phyloP scores from a whole-genome alignment of 2,113 vertebrate genomes.

The Bos taurus region DNA sequence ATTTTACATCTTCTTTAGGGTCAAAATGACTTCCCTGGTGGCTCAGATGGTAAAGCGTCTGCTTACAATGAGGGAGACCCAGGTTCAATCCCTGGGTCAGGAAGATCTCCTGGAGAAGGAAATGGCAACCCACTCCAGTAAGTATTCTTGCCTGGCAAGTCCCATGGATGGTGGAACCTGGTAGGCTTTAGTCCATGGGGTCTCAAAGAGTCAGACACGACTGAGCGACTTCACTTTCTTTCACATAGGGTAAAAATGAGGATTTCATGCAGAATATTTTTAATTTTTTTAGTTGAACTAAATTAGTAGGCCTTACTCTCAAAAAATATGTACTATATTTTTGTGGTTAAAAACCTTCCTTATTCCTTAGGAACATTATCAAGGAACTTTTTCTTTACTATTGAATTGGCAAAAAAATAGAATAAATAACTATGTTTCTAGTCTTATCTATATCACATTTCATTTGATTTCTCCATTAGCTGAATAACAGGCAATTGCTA shows the following conservation, averaged over 20 bases:
- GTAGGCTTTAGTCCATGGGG: neutral
- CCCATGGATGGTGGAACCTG: neutral
- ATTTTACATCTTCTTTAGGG: neutral
- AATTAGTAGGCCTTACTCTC: neutral
- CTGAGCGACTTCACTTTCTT: neutral
- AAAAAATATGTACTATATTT: neutral
- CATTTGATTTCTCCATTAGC: neutral
- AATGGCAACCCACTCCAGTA: neutral
- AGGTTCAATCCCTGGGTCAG: neutral
- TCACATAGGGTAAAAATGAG: neutral
- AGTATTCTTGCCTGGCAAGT: neutral
- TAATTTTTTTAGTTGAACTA: neutral
- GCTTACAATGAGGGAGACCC: neutral
- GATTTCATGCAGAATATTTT: neutral
- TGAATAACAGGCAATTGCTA: neutral
- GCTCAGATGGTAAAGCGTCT: neutral
- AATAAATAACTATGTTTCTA: neutral
- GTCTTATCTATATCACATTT: neutral
- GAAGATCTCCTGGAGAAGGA: neutral
- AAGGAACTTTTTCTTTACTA: neutral
- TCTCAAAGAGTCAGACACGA: neutral
- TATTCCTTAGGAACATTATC: neutral
- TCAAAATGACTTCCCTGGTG: neutral
- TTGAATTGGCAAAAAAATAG: neutral
- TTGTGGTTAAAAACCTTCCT: neutral